Conservation (phyloP, 2,797 vertebrate genomes). For the Rhynchotus rufescens region DNA sequence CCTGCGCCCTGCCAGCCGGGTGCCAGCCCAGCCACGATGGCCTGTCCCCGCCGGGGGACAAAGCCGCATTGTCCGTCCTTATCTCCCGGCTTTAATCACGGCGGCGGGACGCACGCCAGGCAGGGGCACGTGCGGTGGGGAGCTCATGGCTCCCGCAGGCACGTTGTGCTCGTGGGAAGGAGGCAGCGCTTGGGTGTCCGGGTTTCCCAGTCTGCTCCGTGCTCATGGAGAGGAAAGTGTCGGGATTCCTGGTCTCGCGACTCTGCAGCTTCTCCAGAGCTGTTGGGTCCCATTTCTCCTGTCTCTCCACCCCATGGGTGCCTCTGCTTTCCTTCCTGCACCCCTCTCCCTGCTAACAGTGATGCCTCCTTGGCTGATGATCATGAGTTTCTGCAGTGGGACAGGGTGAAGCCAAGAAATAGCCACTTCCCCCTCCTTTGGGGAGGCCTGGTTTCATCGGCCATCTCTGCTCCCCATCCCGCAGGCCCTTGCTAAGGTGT, state of each 20-base stretch:
- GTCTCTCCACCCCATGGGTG: background rate
- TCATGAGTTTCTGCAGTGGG: background rate
- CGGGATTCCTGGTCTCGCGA: background rate
- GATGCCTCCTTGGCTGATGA: background rate
- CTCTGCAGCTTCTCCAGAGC: background rate
- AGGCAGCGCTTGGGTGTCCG: background rate
- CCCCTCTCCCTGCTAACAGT: accelerated
- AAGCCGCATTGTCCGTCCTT: background rate
- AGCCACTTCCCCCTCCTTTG: background rate
- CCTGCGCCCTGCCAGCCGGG: too few relatives aligned
- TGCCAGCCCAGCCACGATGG: background rate
- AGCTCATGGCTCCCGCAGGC: background rate
- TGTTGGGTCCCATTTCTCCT: background rate
- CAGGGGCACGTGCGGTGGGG: background rate
- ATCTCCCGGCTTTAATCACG: background rate
- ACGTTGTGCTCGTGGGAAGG: background rate
- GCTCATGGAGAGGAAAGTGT: background rate
- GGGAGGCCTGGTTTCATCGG: background rate
- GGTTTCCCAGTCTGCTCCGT: background rate
- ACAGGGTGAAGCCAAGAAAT: background rate
- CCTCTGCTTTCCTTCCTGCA: background rate
- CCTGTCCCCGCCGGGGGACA: background rate
- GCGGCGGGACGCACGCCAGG: background rate
- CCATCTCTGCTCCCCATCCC: background rate
- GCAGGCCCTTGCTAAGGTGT: background rate